Percentiles rank a stretch among this genome's conserved stretches.
Evolutionary conservation across 2,113 vertebrate genomes (phyloP).

Genomic region (Stegostoma tigrinum): DNA sequence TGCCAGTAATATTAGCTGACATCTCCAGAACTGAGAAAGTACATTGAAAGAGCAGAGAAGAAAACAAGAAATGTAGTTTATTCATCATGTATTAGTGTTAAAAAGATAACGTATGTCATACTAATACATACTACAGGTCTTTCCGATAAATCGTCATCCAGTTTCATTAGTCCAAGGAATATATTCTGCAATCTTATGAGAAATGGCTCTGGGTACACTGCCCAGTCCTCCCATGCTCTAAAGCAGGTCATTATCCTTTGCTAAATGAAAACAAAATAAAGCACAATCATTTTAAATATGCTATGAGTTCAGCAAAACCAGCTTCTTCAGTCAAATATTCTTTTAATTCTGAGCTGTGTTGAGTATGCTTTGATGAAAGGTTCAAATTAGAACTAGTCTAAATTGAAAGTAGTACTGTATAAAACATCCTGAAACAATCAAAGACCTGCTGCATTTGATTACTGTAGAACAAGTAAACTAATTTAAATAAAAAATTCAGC

Average conservation of each 20-base stretch:
- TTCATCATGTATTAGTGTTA: neutral
- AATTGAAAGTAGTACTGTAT: neutral
- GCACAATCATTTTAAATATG: neutral
- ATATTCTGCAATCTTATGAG: conserved; percentile 68
- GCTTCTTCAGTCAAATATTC: neutral
- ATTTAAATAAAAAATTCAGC: neutral
- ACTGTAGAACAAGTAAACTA: neutral
- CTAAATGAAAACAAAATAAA: conserved; percentile 44
- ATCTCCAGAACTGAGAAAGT: neutral
- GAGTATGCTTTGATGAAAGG: neutral
- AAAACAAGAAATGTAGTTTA: neutral
- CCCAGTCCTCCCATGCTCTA: conserved; percentile 71
- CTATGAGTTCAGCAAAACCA: neutral
- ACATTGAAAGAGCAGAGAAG: neutral
- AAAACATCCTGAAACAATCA: neutral
- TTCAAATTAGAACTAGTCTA: neutral
- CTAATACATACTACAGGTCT: conserved; percentile 48
- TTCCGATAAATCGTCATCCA: conserved; percentile 52
- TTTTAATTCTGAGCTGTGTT: neutral
- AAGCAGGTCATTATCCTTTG: conserved; percentile 68
- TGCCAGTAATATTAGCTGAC: neutral
- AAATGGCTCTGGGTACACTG: conserved; percentile 65
- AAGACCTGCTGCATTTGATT: neutral
- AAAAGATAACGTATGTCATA: neutral
- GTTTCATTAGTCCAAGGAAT: conserved; percentile 62